Base-by-base conservation (phyloP, 1,140 invertebrate genomes). In the Muscidifurax raptorellus region DNA sequence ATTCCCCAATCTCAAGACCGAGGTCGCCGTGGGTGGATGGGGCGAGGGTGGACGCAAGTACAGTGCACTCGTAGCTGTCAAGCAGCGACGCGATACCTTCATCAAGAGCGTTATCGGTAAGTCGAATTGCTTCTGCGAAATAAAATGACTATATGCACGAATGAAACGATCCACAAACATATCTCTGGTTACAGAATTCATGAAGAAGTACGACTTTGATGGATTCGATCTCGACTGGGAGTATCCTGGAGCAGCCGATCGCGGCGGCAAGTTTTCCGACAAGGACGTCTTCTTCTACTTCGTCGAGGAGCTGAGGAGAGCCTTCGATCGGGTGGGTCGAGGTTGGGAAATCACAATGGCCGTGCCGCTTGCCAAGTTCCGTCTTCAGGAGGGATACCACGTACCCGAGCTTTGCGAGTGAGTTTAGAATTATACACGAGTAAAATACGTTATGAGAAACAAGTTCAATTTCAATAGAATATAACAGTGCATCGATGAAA, bases 341-440 rank as follows among this genome's bases (percentile, higher is more conserved):
- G 95, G 95, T n/a, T 97, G 96, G 96, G 96, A 98, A 90, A 95
- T 98, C 27, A 98, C 97, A 0, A 97, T 97, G 93, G 97, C 97
- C 0, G 97, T 98, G 44, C 97, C 97, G 0, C 92, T 98, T 27
- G 97, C 97, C 0, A 97, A 97, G 90, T 97, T 97, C 89, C 92
- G 97, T 22, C 92, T 98, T 10, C 95, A 97, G 89, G 97, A 97
- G 92, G 97, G 97, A 2, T 98, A 98, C 88, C 96, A 98, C 88
- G 97, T 98, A 5, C 96, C 96, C 22, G 96, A 97, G 90, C 92
- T 98, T 47, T 97, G 97, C 95, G 94, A 96, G 96, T 97, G 93
- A 95, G 95, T 94, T 85, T 74, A 32, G 6, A n/a, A 1, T 18
- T 18, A 18, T 52, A 47, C 15, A 47, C n/a, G n/a, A n/a, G n/a